Conservation (phyloP, 1,140 invertebrate species). For the Drosophila tsacasi region DNA sequence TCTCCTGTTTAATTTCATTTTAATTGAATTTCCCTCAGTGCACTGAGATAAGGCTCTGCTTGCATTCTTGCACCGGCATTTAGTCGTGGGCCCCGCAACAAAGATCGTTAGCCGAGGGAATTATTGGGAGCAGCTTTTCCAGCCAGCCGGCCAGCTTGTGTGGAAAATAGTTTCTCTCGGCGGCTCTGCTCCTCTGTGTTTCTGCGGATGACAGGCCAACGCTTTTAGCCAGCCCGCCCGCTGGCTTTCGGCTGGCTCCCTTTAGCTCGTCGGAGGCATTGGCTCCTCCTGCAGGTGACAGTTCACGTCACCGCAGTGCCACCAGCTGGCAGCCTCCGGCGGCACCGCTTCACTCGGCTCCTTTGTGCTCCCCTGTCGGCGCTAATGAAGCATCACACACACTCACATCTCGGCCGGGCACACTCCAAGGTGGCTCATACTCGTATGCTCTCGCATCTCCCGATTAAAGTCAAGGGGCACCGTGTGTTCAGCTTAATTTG, state of each 20-base stretch:
- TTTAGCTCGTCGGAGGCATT: not conserved
- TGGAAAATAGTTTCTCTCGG: conserved; percentile 35
- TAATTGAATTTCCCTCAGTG: not conserved
- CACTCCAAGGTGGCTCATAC: conserved; percentile 15
- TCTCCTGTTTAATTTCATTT: not conserved
- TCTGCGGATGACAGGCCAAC: conserved; percentile 43
- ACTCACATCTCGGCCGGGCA: not conserved
- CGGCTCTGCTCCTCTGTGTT: conserved; percentile 1
- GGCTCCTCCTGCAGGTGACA: conserved; percentile 33
- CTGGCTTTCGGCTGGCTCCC: conserved; percentile 18
- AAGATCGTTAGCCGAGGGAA: conserved; percentile 41
- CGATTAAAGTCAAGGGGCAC: conserved; percentile 25
- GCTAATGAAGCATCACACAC: conserved; percentile 69
- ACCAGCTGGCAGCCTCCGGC: conserved; percentile 25
- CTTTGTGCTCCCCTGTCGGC: conserved; percentile 67
- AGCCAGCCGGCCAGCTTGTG: not conserved
- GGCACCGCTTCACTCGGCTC: conserved; percentile 16
- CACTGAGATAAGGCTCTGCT: conserved; percentile 13
- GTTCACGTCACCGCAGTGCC: conserved; percentile 44
- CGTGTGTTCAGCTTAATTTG: conserved; percentile 54
- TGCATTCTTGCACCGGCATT: conserved; percentile 41
- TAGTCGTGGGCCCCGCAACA: conserved; percentile 42
- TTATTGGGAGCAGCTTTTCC: conserved; percentile 45
- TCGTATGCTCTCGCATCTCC: conserved; percentile 5
- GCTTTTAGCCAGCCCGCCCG: conserved; percentile 17